phyloP scores from a whole-genome alignment of 2,797 vertebrate species.

The Orestias chungarensis region DNA sequence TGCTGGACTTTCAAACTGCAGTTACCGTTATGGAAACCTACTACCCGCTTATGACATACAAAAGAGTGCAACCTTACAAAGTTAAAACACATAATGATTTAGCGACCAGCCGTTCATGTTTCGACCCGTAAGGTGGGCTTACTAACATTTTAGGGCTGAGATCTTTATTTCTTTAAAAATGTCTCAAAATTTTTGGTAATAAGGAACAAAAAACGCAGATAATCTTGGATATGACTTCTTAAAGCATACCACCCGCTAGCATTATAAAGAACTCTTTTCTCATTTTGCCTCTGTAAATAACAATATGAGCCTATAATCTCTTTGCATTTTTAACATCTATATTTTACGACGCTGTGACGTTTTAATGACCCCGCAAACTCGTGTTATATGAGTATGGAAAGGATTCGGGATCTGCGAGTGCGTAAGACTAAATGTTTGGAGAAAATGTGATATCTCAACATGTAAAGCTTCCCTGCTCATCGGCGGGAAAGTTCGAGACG shows the following conservation, averaged over 20 bases:
- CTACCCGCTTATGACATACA: too few species aligned
- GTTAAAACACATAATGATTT: too few species aligned
- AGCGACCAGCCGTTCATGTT: too few species aligned
- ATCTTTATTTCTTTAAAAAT: too few species aligned
- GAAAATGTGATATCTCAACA: slow-evolving; percentile 57
- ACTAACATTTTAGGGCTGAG: too few species aligned
- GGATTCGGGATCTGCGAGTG: slow-evolving; percentile 4
- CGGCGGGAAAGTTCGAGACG: slow-evolving; percentile 31
- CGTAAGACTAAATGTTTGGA: not conserved
- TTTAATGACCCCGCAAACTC: slow-evolving; percentile 51
- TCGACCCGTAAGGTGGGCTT: too few species aligned
- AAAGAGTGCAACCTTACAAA: too few species aligned
- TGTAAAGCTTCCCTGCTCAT: slow-evolving; percentile 35
- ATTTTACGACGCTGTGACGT: slow-evolving; percentile 56
- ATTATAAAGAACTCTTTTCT: slow-evolving; percentile 22
- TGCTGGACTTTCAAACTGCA: too few species aligned
- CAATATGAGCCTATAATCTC: slow-evolving; percentile 26
- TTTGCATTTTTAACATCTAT: slow-evolving; percentile 41
- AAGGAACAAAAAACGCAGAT: not conserved
- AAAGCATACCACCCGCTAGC: slow-evolving; percentile 33
- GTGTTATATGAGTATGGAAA: slow-evolving; percentile 64
- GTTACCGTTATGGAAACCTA: too few species aligned
- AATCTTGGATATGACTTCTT: slow-evolving; percentile 41
- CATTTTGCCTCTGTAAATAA: slow-evolving; percentile 7
- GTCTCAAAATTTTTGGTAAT: too few species aligned